These are phyloP conservation scores for Myodes glareolus DNA, from an alignment of 2,113 vertebrate genomes.

Conservation along the genomic window DNA sequence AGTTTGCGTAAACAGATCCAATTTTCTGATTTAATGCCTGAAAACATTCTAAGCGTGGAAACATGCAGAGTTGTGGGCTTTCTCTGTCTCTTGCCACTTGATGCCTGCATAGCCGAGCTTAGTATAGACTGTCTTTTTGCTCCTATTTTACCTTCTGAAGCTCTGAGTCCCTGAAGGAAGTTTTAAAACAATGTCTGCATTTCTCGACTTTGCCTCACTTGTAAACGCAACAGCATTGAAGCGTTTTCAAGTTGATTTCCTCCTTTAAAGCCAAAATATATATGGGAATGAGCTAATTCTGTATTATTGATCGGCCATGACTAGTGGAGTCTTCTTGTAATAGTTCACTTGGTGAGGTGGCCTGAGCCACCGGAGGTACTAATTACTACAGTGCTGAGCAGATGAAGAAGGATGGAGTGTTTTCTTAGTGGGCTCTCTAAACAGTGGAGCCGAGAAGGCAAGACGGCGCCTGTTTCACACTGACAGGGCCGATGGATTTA, in stretches of 20 bases:
- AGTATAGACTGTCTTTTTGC: constrained; percentile 57
- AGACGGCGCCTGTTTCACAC: constrained; percentile 52
- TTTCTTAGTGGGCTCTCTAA: constrained; percentile 54
- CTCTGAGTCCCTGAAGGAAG: constrained; percentile 71
- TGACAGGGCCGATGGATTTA: constrained; percentile 60
- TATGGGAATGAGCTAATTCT: not conserved
- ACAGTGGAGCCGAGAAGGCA: constrained; percentile 22
- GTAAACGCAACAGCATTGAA: constrained; percentile 73
- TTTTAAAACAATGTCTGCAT: constrained; percentile 74
- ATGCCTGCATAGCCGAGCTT: constrained; percentile 62
- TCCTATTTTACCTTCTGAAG: constrained; percentile 73
- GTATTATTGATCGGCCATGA: not conserved
- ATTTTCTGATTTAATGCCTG: constrained; percentile 53
- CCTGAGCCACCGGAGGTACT: not conserved
- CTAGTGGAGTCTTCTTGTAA: constrained; percentile 1
- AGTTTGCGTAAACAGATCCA: not conserved
- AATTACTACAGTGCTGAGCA: not conserved
- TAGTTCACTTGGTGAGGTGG: constrained; percentile 17
- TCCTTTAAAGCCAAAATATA: not conserved
- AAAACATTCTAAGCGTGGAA: constrained; percentile 45
- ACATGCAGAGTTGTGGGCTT: constrained; percentile 63
- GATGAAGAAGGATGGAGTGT: not conserved
- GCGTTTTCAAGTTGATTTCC: not conserved
- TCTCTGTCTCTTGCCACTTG: constrained; percentile 36
- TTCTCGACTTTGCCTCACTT: constrained; percentile 80